Conservation (phyloP, 1,140 invertebrate species). For the Temnothorax longispinosus region DNA sequence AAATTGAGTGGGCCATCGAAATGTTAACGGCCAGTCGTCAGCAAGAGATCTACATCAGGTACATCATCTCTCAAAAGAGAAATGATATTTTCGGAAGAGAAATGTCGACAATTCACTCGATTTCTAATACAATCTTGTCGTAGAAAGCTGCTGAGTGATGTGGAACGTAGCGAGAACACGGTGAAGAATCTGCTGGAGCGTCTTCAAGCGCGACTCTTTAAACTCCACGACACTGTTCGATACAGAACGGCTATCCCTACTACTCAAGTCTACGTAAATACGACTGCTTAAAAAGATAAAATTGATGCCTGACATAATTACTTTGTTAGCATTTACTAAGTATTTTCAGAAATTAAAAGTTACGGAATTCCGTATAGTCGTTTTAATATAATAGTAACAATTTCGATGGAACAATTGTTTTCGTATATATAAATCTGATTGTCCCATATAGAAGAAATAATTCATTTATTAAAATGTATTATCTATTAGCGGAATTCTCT, state of each 20-base stretch:
- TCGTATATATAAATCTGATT: not conserved
- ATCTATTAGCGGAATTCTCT: not conserved
- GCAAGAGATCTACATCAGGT: conserved; percentile 87
- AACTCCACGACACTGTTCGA: conserved; percentile 87
- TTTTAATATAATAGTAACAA: not conserved
- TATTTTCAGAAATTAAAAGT: not conserved
- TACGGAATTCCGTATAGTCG: not conserved
- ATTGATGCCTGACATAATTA: not conserved
- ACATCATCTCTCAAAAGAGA: not conserved
- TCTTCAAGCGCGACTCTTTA: conserved; percentile 84
- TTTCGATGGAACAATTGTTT: not conserved
- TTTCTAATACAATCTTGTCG: not conserved
- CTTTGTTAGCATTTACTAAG: not conserved
- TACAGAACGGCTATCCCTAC: conserved; percentile 88
- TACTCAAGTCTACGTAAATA: conserved; percentile 88
- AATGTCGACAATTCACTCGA: not conserved
- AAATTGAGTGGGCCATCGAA: conserved; percentile 85
- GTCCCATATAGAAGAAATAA: not conserved
- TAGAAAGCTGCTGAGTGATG: conserved; percentile 87
- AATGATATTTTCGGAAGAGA: not conserved
- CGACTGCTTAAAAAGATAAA: not conserved
- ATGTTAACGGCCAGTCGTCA: conserved; percentile 87
- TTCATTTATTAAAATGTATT: not conserved
- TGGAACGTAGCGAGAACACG: conserved; percentile 85
- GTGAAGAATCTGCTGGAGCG: conserved; percentile 82